phyloP scores from a whole-genome alignment of 2,113 vertebrate species.

The Promerops cafer region DNA sequence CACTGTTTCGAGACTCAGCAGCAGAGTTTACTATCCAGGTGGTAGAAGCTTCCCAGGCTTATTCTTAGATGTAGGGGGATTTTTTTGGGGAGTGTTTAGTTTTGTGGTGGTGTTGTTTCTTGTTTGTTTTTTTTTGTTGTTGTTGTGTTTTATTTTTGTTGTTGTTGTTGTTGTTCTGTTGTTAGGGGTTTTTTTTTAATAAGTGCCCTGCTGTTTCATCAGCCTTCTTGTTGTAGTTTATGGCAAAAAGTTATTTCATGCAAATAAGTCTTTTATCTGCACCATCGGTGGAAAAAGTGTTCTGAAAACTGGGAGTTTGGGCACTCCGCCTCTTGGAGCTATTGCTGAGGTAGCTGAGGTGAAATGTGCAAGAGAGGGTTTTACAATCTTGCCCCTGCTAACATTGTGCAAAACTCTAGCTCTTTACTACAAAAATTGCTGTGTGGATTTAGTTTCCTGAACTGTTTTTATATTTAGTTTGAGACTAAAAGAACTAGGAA shows the following conservation, averaged over 20 bases:
- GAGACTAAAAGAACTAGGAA: background rate
- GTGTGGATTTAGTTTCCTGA: background rate
- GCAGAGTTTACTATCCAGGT: background rate
- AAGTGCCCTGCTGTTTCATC: background rate
- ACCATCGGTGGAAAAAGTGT: background rate
- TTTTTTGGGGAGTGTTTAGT: background rate
- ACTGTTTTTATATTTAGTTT: background rate
- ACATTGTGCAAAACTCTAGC: background rate
- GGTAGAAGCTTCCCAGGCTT: background rate
- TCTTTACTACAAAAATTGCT: background rate
- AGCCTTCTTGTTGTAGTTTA: background rate
- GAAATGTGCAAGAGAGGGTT: background rate
- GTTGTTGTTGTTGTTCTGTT: background rate
- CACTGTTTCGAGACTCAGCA: background rate
- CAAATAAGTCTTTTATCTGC: background rate
- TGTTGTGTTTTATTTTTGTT: background rate
- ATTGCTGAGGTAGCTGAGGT: background rate
- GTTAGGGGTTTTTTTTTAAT: background rate
- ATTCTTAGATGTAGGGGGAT: background rate
- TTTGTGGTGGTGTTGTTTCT: background rate
- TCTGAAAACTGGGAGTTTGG: background rate
- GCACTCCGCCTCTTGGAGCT: background rate
- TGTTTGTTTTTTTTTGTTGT: background rate
- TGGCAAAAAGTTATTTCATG: background rate
- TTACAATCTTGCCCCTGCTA: background rate